phyloP scores from a whole-genome alignment of 2,113 vertebrate genomes.

The Rhagologus leucostigma region DNA sequence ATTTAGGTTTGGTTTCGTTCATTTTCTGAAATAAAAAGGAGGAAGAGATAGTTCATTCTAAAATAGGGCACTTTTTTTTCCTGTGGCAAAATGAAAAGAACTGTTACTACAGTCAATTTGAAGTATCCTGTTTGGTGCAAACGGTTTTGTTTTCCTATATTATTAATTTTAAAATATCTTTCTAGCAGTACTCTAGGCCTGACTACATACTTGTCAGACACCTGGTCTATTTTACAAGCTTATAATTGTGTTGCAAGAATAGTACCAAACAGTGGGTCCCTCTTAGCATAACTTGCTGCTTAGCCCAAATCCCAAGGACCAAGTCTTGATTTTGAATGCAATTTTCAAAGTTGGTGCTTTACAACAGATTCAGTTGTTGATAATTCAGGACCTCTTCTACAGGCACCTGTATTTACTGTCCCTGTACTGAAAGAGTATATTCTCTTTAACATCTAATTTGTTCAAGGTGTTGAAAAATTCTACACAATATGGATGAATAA shows the following conservation, averaged over 20 bases:
- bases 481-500: background rate
- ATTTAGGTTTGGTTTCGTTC: background rate
- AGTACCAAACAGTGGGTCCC: background rate
- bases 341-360: background rate
- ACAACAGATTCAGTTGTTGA: background rate
- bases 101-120: background rate
- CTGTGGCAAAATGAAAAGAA: background rate
- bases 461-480: background rate
- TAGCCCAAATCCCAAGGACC: background rate
- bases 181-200: background rate
- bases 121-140: background rate
- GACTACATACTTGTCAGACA: background rate
- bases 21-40: background rate
- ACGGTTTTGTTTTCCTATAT: background rate
- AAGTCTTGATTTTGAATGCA: background rate
- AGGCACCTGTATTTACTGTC: background rate
- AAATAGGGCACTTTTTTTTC: background rate
- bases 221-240: background rate
- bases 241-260: background rate
- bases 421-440: background rate
- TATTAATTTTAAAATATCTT: background rate
- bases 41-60: background rate
- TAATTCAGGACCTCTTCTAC: background rate
- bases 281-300: background rate
- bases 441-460: background rate